Conservation (phyloP, 2,113 vertebrate species). For the Aspiorhynchus laticeps region DNA sequence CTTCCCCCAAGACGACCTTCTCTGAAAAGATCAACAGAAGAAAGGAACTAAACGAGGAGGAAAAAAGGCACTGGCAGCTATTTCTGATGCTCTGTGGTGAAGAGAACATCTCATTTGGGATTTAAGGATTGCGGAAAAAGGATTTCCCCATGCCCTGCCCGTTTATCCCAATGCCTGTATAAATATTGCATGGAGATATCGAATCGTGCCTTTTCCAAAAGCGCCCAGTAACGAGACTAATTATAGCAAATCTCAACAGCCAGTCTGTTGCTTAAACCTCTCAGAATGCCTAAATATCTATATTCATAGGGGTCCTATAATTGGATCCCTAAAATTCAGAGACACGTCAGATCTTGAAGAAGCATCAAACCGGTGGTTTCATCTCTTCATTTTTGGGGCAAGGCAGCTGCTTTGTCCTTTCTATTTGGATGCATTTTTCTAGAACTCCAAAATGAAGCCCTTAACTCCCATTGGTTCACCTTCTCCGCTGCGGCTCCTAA, state of each 20-base stretch:
- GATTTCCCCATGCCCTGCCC: conserved; percentile 68
- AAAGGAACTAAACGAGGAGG: conserved; percentile 54
- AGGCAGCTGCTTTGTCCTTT: background rate
- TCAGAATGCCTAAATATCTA: conserved; percentile 7
- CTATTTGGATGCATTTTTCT: conserved; percentile 64
- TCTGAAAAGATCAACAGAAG: conserved; percentile 50
- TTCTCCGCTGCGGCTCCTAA: conserved; percentile 82
- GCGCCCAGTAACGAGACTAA: conserved; percentile 68
- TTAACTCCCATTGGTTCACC: conserved; percentile 77
- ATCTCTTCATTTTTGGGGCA: background rate
- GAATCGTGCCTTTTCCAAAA: conserved; percentile 65
- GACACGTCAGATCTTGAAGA: background rate
- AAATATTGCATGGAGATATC: conserved; percentile 75
- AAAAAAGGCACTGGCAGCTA: conserved; percentile 66
- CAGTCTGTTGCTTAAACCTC: background rate
- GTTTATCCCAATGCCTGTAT: conserved; percentile 64
- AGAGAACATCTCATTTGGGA: conserved; percentile 75
- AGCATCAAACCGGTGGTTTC: background rate
- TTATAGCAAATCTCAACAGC: conserved; percentile 60
- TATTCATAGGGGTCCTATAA: conserved; percentile 39
- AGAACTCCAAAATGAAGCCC: conserved; percentile 75
- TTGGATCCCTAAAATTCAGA: background rate
- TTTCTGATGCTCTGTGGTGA: conserved; percentile 76
- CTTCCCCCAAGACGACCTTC: conserved; percentile 58
- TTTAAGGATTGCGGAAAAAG: conserved; percentile 64